A percentile compares a stretch with the other conserved stretches of the same genome.
These are phyloP conservation scores for Parnassius glacialis DNA, from an alignment of 2,888 invertebrate genomes.

Conservation along the genomic window DNA sequence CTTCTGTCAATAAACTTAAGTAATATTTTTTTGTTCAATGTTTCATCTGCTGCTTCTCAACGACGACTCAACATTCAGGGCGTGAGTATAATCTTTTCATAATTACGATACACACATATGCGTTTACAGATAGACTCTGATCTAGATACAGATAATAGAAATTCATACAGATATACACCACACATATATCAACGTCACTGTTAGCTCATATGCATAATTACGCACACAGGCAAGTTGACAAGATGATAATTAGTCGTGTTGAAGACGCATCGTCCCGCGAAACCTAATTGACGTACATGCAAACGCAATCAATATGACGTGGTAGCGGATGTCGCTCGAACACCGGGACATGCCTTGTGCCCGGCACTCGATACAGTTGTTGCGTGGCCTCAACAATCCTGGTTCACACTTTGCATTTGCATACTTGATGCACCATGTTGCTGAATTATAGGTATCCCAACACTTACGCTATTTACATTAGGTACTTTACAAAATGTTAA, in stretches of 20 bases:
- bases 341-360: slow-evolving; percentile 41
- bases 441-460: slow-evolving; percentile 13
- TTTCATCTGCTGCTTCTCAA: slow-evolving; percentile 21
- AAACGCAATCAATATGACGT: slow-evolving; percentile 77
- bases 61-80: slow-evolving; percentile 23
- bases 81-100: slow-evolving; percentile 26
- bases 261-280: slow-evolving; percentile 73
- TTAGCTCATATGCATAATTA: slow-evolving; percentile 62
- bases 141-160: slow-evolving; percentile 12
- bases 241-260: slow-evolving; percentile 71
- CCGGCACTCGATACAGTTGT: slow-evolving; percentile 29
- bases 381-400: slow-evolving; percentile 17
- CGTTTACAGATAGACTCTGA: not conserved
- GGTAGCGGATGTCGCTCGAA: slow-evolving; percentile 59
- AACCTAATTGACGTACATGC: slow-evolving; percentile 78
- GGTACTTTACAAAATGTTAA: too few relatives aligned
- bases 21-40: slow-evolving; percentile 11
- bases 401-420: slow-evolving; percentile 9
- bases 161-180: slow-evolving; percentile 14
- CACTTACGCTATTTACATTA: not conserved
- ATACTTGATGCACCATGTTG: slow-evolving; percentile 13
- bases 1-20: too few relatives aligned
- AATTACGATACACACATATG: not conserved
- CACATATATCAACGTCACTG: slow-evolving; percentile 50
- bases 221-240: slow-evolving; percentile 55